phyloP scores from a whole-genome alignment of 2,113 vertebrate species.

The Phocoena sinus region DNA sequence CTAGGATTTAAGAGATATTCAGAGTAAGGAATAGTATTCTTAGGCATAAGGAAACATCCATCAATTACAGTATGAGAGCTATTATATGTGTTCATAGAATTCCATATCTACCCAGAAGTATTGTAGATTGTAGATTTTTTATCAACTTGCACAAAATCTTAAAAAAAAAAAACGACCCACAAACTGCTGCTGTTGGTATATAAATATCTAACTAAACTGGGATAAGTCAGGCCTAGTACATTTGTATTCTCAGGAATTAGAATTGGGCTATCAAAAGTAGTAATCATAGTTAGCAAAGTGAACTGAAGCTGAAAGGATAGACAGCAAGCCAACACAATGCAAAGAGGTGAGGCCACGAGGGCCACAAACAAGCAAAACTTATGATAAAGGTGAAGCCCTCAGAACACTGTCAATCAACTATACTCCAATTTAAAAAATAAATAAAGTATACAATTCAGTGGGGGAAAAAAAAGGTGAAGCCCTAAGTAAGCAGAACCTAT shows the following conservation, averaged over 20 bases:
- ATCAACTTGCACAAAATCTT: background rate
- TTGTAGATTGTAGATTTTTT: background rate
- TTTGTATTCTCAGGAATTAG: background rate
- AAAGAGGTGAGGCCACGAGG: background rate
- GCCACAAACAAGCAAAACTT: background rate
- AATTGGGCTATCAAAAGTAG: background rate
- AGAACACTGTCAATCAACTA: background rate
- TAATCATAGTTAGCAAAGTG: background rate
- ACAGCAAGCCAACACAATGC: background rate
- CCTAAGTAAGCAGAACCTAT: background rate
- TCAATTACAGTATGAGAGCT: background rate
- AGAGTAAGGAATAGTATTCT: background rate
- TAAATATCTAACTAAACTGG: background rate
- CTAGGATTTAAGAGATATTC: background rate
- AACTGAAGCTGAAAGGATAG: background rate
- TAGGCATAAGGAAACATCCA: background rate
- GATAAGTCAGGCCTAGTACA: background rate
- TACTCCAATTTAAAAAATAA: background rate
- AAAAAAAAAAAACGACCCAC: background rate
- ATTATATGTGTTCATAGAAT: background rate
- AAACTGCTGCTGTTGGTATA: background rate
- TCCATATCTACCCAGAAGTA: background rate
- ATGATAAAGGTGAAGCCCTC: background rate
- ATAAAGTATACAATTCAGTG: background rate
- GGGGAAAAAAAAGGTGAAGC: background rate